Conservation (phyloP, 2,797 vertebrate genomes). For the Danio choprae region DNA sequence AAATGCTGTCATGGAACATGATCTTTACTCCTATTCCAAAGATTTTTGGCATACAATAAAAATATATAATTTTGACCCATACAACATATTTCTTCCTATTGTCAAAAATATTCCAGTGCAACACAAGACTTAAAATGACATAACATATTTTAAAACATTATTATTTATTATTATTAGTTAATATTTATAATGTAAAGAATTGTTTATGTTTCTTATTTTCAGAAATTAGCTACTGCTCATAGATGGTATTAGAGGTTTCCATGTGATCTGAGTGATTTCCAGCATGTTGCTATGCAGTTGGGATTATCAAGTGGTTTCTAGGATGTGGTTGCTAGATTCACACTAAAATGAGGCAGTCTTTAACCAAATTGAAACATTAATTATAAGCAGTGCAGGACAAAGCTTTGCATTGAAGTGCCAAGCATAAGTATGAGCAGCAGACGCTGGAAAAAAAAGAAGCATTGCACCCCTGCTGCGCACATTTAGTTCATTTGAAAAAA, state of each 20-base stretch:
- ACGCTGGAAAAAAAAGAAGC: not conserved
- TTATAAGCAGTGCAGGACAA: not conserved
- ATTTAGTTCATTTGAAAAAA: constrained; percentile 2
- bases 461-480: not conserved
- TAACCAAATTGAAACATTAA: not conserved
- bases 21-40: no score
- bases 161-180: no score
- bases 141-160: no score
- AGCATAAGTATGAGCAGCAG: not conserved
- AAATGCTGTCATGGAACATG: no score
- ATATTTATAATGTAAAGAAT: no score
- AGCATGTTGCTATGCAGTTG: not conserved
- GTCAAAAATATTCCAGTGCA: no score
- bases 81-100: no score
- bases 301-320: not conserved
- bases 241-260: not conserved
- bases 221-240: no score
- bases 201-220: no score
- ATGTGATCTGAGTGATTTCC: not conserved
- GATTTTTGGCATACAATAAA: no score
- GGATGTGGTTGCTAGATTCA: not conserved
- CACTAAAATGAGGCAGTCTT: not conserved
- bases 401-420: not conserved
- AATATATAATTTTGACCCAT: no score
- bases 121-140: no score